phyloP scores from a whole-genome alignment of 2,113 vertebrate species.

The Pampusana beccarii region DNA sequence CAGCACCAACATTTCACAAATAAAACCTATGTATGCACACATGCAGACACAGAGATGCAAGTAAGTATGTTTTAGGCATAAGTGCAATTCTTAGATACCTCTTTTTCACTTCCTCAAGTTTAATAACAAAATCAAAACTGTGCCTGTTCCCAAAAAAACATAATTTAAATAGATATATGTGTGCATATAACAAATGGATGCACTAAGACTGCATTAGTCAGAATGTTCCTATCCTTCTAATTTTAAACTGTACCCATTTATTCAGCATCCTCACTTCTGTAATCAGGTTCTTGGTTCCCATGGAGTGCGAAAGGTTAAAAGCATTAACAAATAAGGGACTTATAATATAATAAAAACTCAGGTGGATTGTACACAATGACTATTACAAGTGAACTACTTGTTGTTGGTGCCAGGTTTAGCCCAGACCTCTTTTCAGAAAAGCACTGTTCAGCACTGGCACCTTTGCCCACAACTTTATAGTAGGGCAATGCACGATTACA shows the following conservation, averaged over 20 bases:
- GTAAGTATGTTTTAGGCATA: neutral
- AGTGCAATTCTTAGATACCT: neutral
- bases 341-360: neutral
- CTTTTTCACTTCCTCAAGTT: neutral
- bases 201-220: neutral
- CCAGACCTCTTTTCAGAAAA: neutral
- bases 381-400: neutral
- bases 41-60: accelerated
- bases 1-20: neutral
- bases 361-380: neutral
- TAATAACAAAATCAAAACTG: neutral
- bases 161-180: neutral
- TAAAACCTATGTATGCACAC: neutral
- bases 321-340: neutral
- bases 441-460: neutral
- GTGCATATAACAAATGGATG: neutral
- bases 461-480: neutral
- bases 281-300: neutral
- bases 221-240: neutral
- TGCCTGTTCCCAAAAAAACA: neutral
- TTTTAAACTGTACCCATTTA: neutral
- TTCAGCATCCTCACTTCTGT: neutral
- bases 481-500: neutral
- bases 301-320: neutral
- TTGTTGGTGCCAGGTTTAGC: neutral